Percentiles rank a stretch among this genome's conserved stretches.
phyloP scores from a whole-genome alignment of 2,888 invertebrate genomes.

The Hedya salicella region DNA sequence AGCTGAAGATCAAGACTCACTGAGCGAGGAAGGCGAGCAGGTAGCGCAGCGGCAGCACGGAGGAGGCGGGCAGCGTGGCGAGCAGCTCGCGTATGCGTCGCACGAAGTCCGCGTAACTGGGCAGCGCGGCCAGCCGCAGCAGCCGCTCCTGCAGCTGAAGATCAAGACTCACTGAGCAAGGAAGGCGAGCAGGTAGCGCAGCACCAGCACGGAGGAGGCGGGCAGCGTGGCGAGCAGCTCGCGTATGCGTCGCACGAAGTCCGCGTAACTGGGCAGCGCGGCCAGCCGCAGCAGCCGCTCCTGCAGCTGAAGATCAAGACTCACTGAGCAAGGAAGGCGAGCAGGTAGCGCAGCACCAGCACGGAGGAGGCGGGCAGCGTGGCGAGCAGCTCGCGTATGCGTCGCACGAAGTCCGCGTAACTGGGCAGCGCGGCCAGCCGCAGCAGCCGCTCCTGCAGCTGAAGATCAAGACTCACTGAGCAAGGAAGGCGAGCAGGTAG shows the following conservation, averaged over 20 bases:
- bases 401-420: conserved; percentile 85
- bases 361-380: conserved; percentile 90
- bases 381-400: conserved; percentile 94
- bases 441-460: conserved; percentile 52
- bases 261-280: no score
- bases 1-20: conserved; percentile 73
- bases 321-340: conserved; percentile 88
- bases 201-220: conserved; percentile 89
- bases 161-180: conserved; percentile 86
- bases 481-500: conserved; percentile 97
- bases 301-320: conserved; percentile 84
- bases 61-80: conserved; percentile 91
- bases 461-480: conserved; percentile 88
- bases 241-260: conserved; percentile 88
- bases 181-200: conserved; percentile 95
- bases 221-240: conserved; percentile 96
- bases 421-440: no score
- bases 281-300: conserved; percentile 57
- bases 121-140: no score
- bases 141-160: conserved; percentile 70
- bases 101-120: no score
- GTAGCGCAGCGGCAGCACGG: conserved; percentile 96
- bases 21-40: conserved; percentile 98
- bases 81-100: conserved; percentile 91
- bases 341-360: conserved; percentile 95